Percentiles rank a stretch among this genome's conserved stretches.
Evolutionary conservation across 2,797 vertebrate genomes (phyloP).

Genomic region (Manis javanica): DNA sequence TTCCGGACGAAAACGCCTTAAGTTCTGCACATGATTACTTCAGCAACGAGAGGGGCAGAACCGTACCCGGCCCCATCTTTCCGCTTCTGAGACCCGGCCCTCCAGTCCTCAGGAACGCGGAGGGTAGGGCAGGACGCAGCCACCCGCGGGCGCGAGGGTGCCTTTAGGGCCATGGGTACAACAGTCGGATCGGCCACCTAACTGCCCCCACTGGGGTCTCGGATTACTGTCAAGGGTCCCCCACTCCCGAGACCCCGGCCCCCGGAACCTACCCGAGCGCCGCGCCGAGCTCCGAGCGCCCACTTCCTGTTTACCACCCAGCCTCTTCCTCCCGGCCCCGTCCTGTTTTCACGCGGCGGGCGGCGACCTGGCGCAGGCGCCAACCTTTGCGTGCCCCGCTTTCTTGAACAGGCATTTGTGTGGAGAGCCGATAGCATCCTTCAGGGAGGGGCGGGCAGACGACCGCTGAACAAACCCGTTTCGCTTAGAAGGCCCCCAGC

Average conservation of each 20-base stretch:
- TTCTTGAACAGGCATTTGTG: background rate
- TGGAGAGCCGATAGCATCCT: background rate
- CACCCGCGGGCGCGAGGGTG: background rate
- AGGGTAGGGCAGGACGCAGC: background rate
- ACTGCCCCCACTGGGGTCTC: background rate
- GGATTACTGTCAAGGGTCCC: rapidly evolving
- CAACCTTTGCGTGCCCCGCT: background rate
- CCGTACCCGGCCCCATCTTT: background rate
- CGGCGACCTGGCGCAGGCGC: background rate
- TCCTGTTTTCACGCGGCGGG: rapidly evolving
- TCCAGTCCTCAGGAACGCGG: background rate
- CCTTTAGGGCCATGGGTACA: background rate
- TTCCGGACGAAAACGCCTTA: background rate
- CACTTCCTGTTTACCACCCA: slow-evolving; percentile 71
- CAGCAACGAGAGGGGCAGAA: background rate
- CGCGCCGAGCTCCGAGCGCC: rapidly evolving
- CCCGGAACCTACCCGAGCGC: background rate
- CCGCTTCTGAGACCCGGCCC: rapidly evolving
- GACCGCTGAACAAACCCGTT: background rate
- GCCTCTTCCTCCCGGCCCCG: background rate
- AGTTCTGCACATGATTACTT: background rate
- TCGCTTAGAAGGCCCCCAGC: background rate
- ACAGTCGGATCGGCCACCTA: background rate
- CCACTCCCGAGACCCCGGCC: no score
- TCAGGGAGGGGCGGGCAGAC: background rate